Conservation (phyloP, 2,797 vertebrate genomes). For the Margarornis squamiger region DNA sequence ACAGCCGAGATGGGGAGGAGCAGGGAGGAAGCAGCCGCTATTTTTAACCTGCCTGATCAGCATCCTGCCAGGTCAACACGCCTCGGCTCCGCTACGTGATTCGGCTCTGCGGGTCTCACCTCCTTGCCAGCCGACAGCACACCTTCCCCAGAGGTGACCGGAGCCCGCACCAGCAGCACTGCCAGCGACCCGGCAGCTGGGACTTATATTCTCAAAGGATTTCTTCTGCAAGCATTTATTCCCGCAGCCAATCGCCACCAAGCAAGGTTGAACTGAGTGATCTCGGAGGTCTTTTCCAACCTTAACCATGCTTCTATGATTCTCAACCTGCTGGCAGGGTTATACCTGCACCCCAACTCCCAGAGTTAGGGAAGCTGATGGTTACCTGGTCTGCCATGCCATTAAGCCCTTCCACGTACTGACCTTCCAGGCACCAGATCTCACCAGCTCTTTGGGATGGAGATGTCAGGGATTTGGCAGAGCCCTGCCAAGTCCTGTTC, state of each 20-base stretch:
- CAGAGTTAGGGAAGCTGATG: background rate
- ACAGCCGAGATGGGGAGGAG: background rate
- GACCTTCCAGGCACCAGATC: background rate
- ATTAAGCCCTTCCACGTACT: background rate
- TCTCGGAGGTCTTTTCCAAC: background rate
- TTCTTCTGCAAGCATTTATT: background rate
- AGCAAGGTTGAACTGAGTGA: background rate
- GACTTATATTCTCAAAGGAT: background rate
- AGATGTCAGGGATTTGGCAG: fast-evolving
- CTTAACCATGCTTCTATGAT: background rate
- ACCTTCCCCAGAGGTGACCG: fast-evolving
- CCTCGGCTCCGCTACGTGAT: background rate
- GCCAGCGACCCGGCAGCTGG: background rate
- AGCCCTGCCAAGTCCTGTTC: background rate
- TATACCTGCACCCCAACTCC: background rate
- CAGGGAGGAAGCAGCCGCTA: background rate
- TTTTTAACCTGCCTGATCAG: constrained; percentile 41
- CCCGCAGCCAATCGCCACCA: background rate
- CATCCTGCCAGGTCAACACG: background rate
- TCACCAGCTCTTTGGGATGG: background rate
- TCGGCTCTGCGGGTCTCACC: background rate
- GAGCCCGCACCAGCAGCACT: fast-evolving
- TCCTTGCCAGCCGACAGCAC: fast-evolving
- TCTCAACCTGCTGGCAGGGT: background rate
- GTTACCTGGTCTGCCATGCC: background rate